phyloP scores from a whole-genome alignment of 2,113 vertebrate genomes.

The Oenanthe melanoleuca region DNA sequence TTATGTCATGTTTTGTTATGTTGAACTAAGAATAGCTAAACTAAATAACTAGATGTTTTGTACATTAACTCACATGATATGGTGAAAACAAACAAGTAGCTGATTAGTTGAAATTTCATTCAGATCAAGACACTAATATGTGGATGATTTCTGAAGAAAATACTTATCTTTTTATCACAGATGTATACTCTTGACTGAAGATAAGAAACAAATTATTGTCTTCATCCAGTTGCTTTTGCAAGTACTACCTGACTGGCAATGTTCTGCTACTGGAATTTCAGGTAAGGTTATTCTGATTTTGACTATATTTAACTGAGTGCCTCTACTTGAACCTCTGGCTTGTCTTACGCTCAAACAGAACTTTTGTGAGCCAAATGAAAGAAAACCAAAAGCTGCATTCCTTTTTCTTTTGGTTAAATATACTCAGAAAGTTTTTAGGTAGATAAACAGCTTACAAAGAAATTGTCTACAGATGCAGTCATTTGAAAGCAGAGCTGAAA shows the following conservation, averaged over 20 bases:
- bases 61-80: not conserved
- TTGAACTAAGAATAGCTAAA: not conserved
- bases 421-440: not conserved
- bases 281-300: not conserved
- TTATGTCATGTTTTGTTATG: not conserved
- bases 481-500: not conserved
- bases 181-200: not conserved
- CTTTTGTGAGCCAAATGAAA: not conserved
- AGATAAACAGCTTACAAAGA: not conserved
- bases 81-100: not conserved
- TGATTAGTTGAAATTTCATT: not conserved
- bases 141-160: not conserved
- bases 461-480: not conserved
- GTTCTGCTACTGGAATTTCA: not conserved
- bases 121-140: not conserved
- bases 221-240: not conserved
- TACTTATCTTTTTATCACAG: rapidly evolving
- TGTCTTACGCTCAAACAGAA: not conserved
- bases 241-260: not conserved
- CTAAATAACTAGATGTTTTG: not conserved
- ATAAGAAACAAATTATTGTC: not conserved
- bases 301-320: not conserved
- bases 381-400: not conserved
- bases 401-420: not conserved
- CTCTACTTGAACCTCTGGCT: not conserved